Evolutionary conservation across 2,888 invertebrate species (phyloP), one percentile per base, ranked within the genome.

Genomic region (Thyatira batis): DNA sequence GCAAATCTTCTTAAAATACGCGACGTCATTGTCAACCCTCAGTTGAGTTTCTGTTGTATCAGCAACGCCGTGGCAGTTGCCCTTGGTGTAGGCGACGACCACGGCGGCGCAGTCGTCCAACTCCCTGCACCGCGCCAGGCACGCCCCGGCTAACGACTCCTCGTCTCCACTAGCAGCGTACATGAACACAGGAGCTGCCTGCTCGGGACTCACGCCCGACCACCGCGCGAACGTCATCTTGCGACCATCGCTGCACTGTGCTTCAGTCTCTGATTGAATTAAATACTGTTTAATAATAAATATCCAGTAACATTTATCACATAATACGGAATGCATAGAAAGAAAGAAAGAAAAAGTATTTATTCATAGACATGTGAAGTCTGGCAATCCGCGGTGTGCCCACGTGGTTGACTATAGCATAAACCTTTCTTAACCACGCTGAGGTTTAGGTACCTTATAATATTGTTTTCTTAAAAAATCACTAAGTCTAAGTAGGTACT

Each of bases 1-100:
- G 71, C 95, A 95, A 49, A 93, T 92, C 83, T 94, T 94, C 64
- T 93, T 93, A 72, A 94, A 96, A 85, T 94, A 95, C 4, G 93
- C 94, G 3, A 92, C 92, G 65, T 93, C 93, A 45, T 92, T 92
- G 67, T 95, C 94, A 3, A 91, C 80, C 17, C 74, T 75, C 20
- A 92, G 71, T 11, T 73, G 71, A 9, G 76, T 67, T 17, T 76
- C 71, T 1, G 64, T 66, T 1, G 74, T 61, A 25, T 66, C 73
- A 0, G 87, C 83, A 1, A 93, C 65, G 0, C 92, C 92, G 51
- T 89, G 89, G 62, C 93, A 93, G 62, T 87, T 87, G 11, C 90
- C 91, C 45, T 80, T 83, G n/a, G 81, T 77, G 63, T 92, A 92
- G 4, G 90, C 83, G 2, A 93, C 86, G 1, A 89, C 77, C 1